These are phyloP conservation scores for Eciton burchellii DNA, from an alignment of 1,140 invertebrate genomes.

Conservation along the genomic window DNA sequence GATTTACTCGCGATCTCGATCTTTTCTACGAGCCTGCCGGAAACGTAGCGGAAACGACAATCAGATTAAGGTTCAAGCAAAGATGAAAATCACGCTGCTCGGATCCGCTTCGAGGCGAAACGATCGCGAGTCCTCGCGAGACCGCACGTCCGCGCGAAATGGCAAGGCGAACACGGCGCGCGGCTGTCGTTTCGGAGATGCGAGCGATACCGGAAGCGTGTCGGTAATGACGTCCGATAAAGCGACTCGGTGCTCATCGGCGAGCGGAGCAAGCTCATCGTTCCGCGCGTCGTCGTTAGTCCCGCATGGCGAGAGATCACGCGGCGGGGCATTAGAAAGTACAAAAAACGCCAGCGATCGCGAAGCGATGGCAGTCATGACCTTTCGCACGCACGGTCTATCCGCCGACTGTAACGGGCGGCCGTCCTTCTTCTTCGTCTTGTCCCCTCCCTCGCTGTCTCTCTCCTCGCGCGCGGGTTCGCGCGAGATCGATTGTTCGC, in stretches of 20 bases:
- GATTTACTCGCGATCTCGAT: too few relatives aligned
- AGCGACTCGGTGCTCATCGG: slow-evolving; percentile 1
- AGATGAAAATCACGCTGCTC: too few relatives aligned
- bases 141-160: neutral
- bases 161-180: neutral
- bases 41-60: too few relatives aligned
- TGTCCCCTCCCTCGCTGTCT: too few relatives aligned
- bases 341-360: slow-evolving; percentile 59
- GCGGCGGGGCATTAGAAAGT: slow-evolving; percentile 70
- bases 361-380: slow-evolving; percentile 67
- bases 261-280: slow-evolving; percentile 21
- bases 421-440: slow-evolving; percentile 66
- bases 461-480: slow-evolving; percentile 45
- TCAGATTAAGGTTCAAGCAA: too few relatives aligned
- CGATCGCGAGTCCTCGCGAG: too few relatives aligned
- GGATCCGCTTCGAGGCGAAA: too few relatives aligned
- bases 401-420: slow-evolving; percentile 59
- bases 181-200: slow-evolving; percentile 15
- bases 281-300: slow-evolving; percentile 69
- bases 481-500: slow-evolving; percentile 73
- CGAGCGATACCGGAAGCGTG: slow-evolving; percentile 41
- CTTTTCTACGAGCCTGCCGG: too few relatives aligned
- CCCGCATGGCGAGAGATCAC: slow-evolving; percentile 50
- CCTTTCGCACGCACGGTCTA: slow-evolving; percentile 73
- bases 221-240: slow-evolving; percentile 45